phyloP scores from a whole-genome alignment of 2,888 invertebrate genomes.

The Lycia hirtaria region DNA sequence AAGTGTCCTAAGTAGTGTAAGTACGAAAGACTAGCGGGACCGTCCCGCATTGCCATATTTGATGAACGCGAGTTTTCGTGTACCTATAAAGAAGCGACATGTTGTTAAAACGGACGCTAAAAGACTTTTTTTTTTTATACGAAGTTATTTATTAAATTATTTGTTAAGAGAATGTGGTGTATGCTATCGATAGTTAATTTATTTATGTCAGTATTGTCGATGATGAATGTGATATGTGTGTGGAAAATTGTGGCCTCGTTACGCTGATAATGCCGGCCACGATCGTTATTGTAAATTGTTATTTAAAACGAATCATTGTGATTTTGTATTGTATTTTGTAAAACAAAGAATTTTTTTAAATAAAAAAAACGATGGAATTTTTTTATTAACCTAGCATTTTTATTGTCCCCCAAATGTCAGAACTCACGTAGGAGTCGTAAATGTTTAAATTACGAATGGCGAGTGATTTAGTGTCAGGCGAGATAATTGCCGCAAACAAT shows the following conservation, averaged over 20 bases:
- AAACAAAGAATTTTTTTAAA: constrained; percentile 66
- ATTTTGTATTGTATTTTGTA: constrained; percentile 72
- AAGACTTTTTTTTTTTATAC: constrained; percentile 56
- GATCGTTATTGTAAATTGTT: constrained; percentile 67
- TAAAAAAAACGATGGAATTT: constrained; percentile 55
- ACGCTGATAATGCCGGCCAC: constrained; percentile 55
- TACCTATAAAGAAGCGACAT: constrained; percentile 44
- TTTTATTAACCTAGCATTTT: constrained; percentile 51
- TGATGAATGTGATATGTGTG: constrained; percentile 71
- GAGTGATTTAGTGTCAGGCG: constrained; percentile 21
- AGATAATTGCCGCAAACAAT: constrained; percentile 15
- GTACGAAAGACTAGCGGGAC: constrained; percentile 75
- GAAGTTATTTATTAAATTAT: constrained; percentile 82
- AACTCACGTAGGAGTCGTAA: constrained; percentile 13
- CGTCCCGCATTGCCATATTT: constrained; percentile 81
- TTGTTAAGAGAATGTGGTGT: constrained; percentile 79
- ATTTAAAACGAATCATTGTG: constrained; percentile 66
- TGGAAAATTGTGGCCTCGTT: constrained; percentile 63
- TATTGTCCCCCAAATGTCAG: constrained; percentile 25
- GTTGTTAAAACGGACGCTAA: constrained; percentile 66
- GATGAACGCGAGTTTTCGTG: constrained; percentile 60
- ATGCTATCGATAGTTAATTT: constrained; percentile 79
- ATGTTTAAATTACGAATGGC: constrained; percentile 11
- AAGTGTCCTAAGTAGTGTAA: constrained; percentile 84
- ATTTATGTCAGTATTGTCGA: constrained; percentile 82